A percentile compares a stretch with the other conserved stretches of the same genome.
Conservation (phyloP, 2,113 vertebrate genomes). For the Platysteira castanea region DNA sequence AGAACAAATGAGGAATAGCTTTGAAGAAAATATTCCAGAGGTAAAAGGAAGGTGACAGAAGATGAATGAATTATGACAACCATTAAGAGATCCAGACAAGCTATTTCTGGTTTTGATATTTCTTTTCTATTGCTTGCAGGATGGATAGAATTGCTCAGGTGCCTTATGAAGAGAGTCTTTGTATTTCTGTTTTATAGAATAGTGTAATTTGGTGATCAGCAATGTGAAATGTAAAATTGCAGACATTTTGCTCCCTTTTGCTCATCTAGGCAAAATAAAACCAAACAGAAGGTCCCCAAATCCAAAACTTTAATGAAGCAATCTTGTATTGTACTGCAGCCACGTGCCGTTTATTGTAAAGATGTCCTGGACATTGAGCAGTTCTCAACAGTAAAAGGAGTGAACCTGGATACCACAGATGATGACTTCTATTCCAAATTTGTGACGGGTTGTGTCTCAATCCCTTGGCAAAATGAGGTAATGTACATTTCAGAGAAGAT, state of each 20-base stretch:
- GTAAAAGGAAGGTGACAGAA: background rate
- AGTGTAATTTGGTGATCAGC: background rate
- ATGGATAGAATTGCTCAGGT: background rate
- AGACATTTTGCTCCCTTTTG: background rate
- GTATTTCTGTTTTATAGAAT: background rate
- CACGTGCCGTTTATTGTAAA: constrained; percentile 88
- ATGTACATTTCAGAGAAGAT: background rate
- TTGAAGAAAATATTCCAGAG: background rate
- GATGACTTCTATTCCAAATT: constrained; percentile 87
- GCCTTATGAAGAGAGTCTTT: background rate
- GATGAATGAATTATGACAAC: background rate
- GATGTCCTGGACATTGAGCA: constrained; percentile 87
- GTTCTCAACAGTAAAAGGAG: constrained; percentile 89
- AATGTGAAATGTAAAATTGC: background rate
- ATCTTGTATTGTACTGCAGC: constrained; percentile 73
- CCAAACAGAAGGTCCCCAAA: background rate
- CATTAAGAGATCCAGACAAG: background rate
- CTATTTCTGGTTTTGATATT: background rate
- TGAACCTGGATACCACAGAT: constrained; percentile 86
- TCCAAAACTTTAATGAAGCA: constrained; percentile 11
- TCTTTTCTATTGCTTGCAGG: background rate
- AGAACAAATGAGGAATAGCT: background rate
- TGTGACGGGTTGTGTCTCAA: constrained; percentile 89
- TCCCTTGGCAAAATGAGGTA: constrained; percentile 97
- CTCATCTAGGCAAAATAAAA: background rate